phyloP scores from a whole-genome alignment of 2,797 vertebrate species.

The Danio choprae region DNA sequence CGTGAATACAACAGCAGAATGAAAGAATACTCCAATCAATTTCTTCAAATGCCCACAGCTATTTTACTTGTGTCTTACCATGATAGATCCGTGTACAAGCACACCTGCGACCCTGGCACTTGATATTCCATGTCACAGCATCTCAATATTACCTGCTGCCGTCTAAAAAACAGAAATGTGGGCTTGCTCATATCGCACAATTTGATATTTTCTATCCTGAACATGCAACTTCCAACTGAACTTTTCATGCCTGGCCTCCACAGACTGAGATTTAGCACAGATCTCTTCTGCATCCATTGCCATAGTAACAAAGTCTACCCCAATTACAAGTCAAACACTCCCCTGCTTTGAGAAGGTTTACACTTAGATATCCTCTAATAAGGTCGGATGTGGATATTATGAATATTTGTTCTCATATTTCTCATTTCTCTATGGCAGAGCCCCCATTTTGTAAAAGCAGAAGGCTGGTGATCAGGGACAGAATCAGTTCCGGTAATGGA shows the following conservation, averaged over 20 bases:
- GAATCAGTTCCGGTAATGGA: constrained; percentile 44
- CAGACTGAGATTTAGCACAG: constrained; percentile 36
- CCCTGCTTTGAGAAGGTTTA: constrained; percentile 32
- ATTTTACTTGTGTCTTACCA: constrained; percentile 41
- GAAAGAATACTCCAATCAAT: constrained; percentile 2
- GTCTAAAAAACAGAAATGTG: not conserved
- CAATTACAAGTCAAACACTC: constrained; percentile 47
- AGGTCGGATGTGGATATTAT: constrained; percentile 39
- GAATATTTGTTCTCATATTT: constrained; percentile 50
- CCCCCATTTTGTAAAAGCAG: constrained; percentile 26
- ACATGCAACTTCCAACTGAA: constrained; percentile 9
- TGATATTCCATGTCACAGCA: constrained; percentile 21
- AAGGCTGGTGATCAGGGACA: constrained; percentile 2
- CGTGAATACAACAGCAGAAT: not conserved
- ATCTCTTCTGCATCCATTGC: constrained; percentile 44
- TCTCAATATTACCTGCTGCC: constrained; percentile 1
- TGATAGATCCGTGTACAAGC: constrained; percentile 29
- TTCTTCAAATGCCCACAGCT: constrained; percentile 22
- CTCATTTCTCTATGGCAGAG: constrained; percentile 32
- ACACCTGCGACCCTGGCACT: constrained; percentile 31
- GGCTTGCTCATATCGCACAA: not conserved
- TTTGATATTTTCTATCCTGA: constrained; percentile 21
- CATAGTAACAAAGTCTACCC: constrained; percentile 56
- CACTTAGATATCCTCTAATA: constrained; percentile 53
- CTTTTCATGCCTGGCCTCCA: constrained; percentile 3